Evolutionary conservation across 2,113 vertebrate species (phyloP), one percentile per base, ranked within the genome.

Genomic region (Malurus cyaneus): DNA sequence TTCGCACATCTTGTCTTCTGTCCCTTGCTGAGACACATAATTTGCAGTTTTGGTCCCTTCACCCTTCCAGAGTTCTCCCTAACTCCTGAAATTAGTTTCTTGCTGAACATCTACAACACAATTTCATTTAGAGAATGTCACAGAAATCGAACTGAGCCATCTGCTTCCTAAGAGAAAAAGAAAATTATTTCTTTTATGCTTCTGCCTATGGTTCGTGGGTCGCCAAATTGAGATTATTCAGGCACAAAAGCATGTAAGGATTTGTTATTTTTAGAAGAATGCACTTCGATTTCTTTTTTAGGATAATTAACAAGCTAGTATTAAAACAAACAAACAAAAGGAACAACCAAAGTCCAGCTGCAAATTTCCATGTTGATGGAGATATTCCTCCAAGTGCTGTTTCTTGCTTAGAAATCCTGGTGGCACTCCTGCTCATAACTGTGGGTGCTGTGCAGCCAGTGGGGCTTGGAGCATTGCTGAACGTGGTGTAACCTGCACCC

Each of bases 261-360:
- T 74, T 91, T 72, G 47, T 70, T 94, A 95, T 95, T 93, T 94
- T 92, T 92, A 88, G 91, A 93, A 61, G 39, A 92, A 82, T 14
- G 80, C 18, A 59, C 29, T 86, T 3, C 56, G 46, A 66, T 80
- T 88, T 76, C 23, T 77, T 94, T 89, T 70, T 77, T 52, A 46
- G 52, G 46, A 82, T 85, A 88, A 94, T 92, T 78, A 95, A 92
- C 60, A 78, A 89, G 66, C 29, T 73, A 74, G 71, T 60, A 81
- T 83, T 96, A 90, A 96, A 94, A 78, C 66, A 94, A 92, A 95
- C 54, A 93, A 97, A 88, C 50, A 92, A 78, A 81, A 88, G 13
- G 31, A 92, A 88, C 17, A 76, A 80, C 42, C 4, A 3, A 85
- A 79, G 32, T 89, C 69, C 87, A 89, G 86, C 64, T 80, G 88